phyloP scores from a whole-genome alignment of 2,888 invertebrate genomes.

The Rhogogaster chlorosoma region DNA sequence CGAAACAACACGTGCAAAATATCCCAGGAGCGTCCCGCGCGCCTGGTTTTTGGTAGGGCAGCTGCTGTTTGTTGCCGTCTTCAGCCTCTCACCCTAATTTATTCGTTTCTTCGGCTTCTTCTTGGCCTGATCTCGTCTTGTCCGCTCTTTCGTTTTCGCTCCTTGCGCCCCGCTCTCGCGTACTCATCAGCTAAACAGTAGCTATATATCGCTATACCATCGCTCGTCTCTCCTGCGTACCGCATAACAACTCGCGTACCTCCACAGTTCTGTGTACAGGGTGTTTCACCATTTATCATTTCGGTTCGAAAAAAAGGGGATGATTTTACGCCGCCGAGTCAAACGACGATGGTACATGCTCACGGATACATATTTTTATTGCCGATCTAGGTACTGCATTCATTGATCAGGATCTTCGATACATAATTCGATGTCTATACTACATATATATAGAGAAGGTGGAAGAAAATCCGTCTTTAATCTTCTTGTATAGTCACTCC shows the following conservation, averaged over 20 bases:
- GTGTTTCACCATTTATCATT: not conserved
- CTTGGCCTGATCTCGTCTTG: slow-evolving; percentile 29
- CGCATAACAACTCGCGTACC: slow-evolving; percentile 31
- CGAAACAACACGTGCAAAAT: not conserved
- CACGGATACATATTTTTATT: not conserved
- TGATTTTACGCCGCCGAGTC: not conserved
- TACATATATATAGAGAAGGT: not conserved
- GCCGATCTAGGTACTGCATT: not conserved
- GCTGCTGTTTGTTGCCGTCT: slow-evolving; percentile 23
- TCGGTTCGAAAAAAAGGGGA: not conserved
- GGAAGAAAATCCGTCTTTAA: not conserved
- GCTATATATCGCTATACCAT: not conserved
- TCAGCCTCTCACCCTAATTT: slow-evolving; percentile 44
- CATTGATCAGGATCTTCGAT: not conserved
- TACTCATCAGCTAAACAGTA: slow-evolving; percentile 21
- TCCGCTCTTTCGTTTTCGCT: slow-evolving; percentile 4
- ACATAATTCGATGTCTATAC: not conserved
- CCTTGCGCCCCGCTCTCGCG: slow-evolving; percentile 21
- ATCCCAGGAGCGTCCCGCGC: not conserved
- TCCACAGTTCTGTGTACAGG: not conserved
- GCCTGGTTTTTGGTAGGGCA: slow-evolving; percentile 39
- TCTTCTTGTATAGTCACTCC: not conserved
- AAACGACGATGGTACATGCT: not conserved
- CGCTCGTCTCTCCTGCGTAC: not conserved
- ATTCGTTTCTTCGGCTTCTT: slow-evolving; percentile 33